Percentiles rank a stretch among this genome's conserved stretches.
These are phyloP conservation scores for Trissolcus basalis DNA, from an alignment of 1,140 invertebrate species.

Conservation along the genomic window DNA sequence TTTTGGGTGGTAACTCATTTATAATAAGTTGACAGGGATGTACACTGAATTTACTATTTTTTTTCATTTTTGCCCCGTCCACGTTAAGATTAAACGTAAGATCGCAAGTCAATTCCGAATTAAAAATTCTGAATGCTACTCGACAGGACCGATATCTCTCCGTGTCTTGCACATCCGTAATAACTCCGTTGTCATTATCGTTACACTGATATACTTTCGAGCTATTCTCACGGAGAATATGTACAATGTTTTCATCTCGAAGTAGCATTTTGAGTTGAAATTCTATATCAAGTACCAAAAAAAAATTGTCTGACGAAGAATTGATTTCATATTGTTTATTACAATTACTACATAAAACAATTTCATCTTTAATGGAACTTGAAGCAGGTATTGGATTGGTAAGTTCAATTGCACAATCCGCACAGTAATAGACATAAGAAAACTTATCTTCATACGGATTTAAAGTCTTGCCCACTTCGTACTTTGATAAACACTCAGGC, in stretches of 20 bases:
- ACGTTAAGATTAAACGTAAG: constrained; percentile 26
- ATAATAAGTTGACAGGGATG: constrained; percentile 1
- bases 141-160: constrained; percentile 12
- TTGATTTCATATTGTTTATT: constrained; percentile 12
- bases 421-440: constrained; percentile 7
- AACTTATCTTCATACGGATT: constrained; percentile 11
- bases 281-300: constrained; percentile 38
- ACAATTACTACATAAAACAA: constrained; percentile 17
- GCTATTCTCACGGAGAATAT: neutral
- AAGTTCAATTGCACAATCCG: constrained; percentile 11
- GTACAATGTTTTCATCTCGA: neutral
- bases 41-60: constrained; percentile 7
- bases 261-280: constrained; percentile 32
- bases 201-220: neutral
- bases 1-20: constrained; percentile 16
- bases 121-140: neutral
- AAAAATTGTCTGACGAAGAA: constrained; percentile 23
- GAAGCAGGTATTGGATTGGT: neutral
- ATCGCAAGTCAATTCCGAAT: neutral
- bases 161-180: constrained; percentile 7
- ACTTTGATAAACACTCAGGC: neutral
- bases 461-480: neutral
- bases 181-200: neutral
- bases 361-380: constrained; percentile 2
- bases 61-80: constrained; percentile 17